phyloP scores from a whole-genome alignment of 2,113 vertebrate genomes.

The Limnothrissa miodon region DNA sequence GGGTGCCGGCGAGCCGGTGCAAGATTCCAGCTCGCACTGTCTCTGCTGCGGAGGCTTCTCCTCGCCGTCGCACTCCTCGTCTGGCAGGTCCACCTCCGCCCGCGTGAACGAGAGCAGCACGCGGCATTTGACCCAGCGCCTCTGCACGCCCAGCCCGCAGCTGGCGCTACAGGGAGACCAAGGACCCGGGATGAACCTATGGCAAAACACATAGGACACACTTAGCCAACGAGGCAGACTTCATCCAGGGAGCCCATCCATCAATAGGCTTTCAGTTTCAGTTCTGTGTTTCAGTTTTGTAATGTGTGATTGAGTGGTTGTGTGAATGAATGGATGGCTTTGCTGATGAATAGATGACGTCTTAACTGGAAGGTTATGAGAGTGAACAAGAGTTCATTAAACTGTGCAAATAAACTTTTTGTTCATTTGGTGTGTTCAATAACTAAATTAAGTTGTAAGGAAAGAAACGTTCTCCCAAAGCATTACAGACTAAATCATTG shows the following conservation, averaged over 20 bases:
- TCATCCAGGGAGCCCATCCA: too few relatives aligned
- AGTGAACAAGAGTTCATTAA: neutral
- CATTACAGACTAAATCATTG: neutral
- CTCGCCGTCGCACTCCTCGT: constrained; percentile 80
- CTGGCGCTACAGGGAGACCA: constrained; percentile 87
- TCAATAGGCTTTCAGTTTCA: neutral
- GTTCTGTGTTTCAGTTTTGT: neutral
- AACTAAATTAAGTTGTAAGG: neutral
- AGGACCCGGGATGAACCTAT: constrained; percentile 82
- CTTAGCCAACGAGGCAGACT: neutral
- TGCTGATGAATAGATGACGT: neutral
- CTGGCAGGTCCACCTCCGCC: constrained; percentile 83
- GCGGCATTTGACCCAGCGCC: constrained; percentile 78
- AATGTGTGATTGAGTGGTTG: neutral
- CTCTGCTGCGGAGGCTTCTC: constrained; percentile 66
- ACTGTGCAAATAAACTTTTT: neutral
- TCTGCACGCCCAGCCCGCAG: constrained; percentile 78
- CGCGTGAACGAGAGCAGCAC: constrained; percentile 84
- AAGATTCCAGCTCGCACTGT: constrained; percentile 71
- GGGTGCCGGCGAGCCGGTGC: constrained; percentile 56
- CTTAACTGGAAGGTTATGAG: neutral
- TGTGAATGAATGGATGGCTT: neutral
- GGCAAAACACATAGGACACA: neutral
- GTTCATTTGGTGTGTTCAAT: neutral
- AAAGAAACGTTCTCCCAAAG: neutral